Evolutionary conservation across 2,113 vertebrate species (phyloP).

Genomic region (Engraulis encrasicolus): DNA sequence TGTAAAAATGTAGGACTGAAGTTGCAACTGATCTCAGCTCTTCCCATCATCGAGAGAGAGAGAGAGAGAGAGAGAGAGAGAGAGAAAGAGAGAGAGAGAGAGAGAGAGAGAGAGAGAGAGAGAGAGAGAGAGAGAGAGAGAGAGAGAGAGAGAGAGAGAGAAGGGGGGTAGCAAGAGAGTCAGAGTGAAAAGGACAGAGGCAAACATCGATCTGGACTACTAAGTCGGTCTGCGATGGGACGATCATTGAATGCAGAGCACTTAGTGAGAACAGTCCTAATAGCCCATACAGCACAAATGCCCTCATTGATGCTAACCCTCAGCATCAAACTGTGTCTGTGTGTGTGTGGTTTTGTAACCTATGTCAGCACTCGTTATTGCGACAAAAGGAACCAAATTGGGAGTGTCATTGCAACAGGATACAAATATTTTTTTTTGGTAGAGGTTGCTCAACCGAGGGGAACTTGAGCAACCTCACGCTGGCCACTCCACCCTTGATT

Average conservation of each 20-base stretch:
- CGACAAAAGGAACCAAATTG: not conserved
- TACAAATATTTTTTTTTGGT: not conserved
- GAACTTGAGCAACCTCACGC: slow-evolving; percentile 4
- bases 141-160: not conserved
- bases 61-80: not conserved
- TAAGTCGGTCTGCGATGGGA: not conserved
- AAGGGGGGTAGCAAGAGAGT: not conserved
- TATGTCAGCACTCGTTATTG: not conserved
- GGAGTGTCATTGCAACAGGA: not conserved
- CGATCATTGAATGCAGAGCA: not conserved
- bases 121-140: not conserved
- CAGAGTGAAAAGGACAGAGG: not conserved
- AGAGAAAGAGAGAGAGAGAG: not conserved
- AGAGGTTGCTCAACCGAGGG: not conserved
- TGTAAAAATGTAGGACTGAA: too few species aligned
- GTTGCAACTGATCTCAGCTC: too few species aligned
- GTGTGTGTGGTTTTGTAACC: not conserved
- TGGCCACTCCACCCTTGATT: not conserved
- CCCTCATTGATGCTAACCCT: not conserved
- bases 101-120: not conserved
- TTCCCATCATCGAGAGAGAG: not conserved
- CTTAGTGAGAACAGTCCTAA: not conserved
- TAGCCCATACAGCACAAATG: not conserved
- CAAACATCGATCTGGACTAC: not conserved
- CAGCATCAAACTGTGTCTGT: too few species aligned